Base-by-base conservation (phyloP, 2,888 invertebrate genomes). In the Leistus spinibarbis region DNA sequence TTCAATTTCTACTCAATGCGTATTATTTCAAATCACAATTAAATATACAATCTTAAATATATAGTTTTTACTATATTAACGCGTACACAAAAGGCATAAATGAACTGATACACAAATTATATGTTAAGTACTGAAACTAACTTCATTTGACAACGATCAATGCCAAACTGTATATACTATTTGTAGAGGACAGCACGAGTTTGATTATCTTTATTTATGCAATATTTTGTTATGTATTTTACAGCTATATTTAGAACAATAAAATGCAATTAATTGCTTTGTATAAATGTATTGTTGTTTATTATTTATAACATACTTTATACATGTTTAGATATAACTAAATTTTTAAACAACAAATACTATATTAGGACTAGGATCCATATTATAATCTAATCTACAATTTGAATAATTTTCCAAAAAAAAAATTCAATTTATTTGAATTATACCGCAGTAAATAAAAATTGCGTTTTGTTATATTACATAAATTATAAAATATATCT, bases 201-300 rank as follows among this genome's bases (percentile, higher is more conserved):
- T 67, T n/a, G 10, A 54, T 53, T 54, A 67, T 67, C 27, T 22
- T 64, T 64, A n/a, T 63, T 27, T 66, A 66, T 66, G 60, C 60
- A 60, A 22, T 22, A 22, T 60, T 60, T 22, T 22, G 60, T 60
- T 60, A 10, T 19, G 60, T 60, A 22, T 22, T 16, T 60, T 60
- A 22, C 22, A 60, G 20, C 60, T 60, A 60, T 60, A 60, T 60
- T 60, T 60, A 60, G 60, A 60, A 60, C 10, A 19, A 20, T 60
- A 20, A 20, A 60, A 60, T 60, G 22, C 5, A 17, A 54, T 54
- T 10, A 60, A 20, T 60, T 16, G 60, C 20, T 60, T n/a, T 22
- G 22, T 10, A 60, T 60, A 60, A 20, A 10, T 40, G 13, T 13
- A 40, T 40, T 7, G 40, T 40, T 40, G 40, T 7, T 40, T 7